These are phyloP conservation scores for Gandaritis pyraliata DNA, from an alignment of 2,888 invertebrate species.

Conservation along the genomic window DNA sequence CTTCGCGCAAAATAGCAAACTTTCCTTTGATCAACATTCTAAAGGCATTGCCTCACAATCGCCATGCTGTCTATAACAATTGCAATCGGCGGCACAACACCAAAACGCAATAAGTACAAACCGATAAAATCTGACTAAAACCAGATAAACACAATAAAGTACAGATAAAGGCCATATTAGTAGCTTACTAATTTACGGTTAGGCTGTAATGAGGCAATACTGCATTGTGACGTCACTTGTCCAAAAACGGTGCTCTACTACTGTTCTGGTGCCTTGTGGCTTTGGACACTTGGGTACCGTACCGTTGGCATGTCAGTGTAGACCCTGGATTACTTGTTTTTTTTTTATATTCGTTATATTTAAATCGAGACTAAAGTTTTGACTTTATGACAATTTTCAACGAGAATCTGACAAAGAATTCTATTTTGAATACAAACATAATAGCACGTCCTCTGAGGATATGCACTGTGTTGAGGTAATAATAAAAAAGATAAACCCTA, in stretches of 20 bases:
- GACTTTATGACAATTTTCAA: too few relatives aligned
- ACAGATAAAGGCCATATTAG: conserved; percentile 39
- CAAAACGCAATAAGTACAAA: conserved; percentile 28
- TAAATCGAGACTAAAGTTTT: too few relatives aligned
- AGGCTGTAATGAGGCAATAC: conserved; percentile 58
- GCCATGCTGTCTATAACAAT: conserved; percentile 24
- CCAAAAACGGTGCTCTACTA: conserved; percentile 62
- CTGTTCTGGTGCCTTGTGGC: conserved; percentile 22
- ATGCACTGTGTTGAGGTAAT: too few relatives aligned
- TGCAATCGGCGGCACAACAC: conserved; percentile 24
- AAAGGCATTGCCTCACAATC: conserved; percentile 17
- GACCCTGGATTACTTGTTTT: not conserved
- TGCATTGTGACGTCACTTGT: conserved; percentile 66
- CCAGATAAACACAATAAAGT: conserved; percentile 39
- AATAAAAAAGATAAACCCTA: too few relatives aligned
- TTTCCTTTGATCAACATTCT: conserved; percentile 20
- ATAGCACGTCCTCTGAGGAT: too few relatives aligned
- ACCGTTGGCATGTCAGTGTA: conserved; percentile 21
- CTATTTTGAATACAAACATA: too few relatives aligned
- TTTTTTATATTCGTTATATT: too few relatives aligned
- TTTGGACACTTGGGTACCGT: conserved; percentile 34
- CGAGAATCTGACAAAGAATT: too few relatives aligned
- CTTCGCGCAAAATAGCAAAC: conserved; percentile 1
- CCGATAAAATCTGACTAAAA: conserved; percentile 26
- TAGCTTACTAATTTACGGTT: conserved; percentile 53